Percentiles rank a stretch among this genome's conserved stretches.
phyloP scores from a whole-genome alignment of 2,888 invertebrate species.

The Latheticus oryzae region DNA sequence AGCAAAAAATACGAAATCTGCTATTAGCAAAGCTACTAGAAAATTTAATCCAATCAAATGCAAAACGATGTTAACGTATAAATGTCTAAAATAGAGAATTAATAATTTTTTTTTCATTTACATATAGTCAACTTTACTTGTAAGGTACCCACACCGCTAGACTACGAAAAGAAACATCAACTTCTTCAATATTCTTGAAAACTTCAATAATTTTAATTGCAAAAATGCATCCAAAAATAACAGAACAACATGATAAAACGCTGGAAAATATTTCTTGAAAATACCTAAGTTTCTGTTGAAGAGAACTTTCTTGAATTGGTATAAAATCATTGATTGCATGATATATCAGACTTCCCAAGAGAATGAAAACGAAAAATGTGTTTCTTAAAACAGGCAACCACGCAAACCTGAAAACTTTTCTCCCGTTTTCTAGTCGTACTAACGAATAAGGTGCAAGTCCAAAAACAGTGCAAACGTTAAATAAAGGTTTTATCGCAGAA shows the following conservation, averaged over 20 bases:
- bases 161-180: constrained; percentile 48
- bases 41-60: constrained; percentile 10
- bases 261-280: constrained; percentile 45
- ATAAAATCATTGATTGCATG: constrained; percentile 22
- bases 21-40: constrained; percentile 5
- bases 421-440: constrained; percentile 14
- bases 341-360: constrained; percentile 42
- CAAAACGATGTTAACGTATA: constrained; percentile 20
- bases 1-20: constrained; percentile 12
- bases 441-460: constrained; percentile 43
- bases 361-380: constrained; percentile 18
- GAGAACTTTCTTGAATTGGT: constrained; percentile 15
- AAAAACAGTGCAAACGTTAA: constrained; percentile 33
- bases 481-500: constrained; percentile 40
- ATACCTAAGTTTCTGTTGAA: constrained; percentile 42
- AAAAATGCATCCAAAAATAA: constrained; percentile 46
- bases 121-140: constrained; percentile 43
- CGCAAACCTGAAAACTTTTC: constrained; percentile 29
- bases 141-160: constrained; percentile 51
- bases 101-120: not conserved
- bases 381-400: constrained; percentile 24
- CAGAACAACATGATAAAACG: constrained; percentile 42
- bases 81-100: constrained; percentile 13
- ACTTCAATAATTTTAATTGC: constrained; percentile 47
- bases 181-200: constrained; percentile 48